Evolutionary conservation across 2,113 vertebrate genomes (phyloP), one percentile per base, ranked within the genome.

Genomic region (Micronisus gabar): DNA sequence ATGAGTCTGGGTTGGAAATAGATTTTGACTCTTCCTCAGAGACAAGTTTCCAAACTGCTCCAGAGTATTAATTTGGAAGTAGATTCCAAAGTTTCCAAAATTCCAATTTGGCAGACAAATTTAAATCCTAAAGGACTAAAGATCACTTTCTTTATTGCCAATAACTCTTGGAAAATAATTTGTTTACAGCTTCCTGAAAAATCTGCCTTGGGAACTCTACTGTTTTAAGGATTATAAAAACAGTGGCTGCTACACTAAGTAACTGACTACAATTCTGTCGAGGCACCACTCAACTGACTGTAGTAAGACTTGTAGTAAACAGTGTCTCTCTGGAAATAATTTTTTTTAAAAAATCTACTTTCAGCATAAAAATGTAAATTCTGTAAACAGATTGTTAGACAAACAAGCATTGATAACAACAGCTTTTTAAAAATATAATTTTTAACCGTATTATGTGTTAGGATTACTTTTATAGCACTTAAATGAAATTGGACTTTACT

Each of bases 1-100:
- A 97, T 50, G 95, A 96, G 38, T 93, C 97, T 38, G 96, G 45
- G 0, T 11, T 95, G 78, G 95, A 97, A 75, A 61, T 81, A 7
- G 96, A 97, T 94, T 93, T 91, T 63, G 96, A 97, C 55, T 90
- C 95, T 21, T 97, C 90, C 70, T 97, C 96, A 23, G 97, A 97
- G 78, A 66, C 87, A 17, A 98, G 96, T 52, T 98, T 97, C 68
- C 96, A 97, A 12, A 97, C 97, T 73, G 91, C 81, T 95, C 94
- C 93, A 32, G 95, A 98, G 55, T 94, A 95, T 76, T 97, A 95
- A 84, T 47, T 88, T 47, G 48, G 56, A 81, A 88, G 23, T 26
- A 88, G 48, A 29, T 88, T 29, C 38, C 48, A 47, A 17, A 19
- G 40, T 36, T 87, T 82, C 22, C 25, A 83, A 89, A 95, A 80